Percentiles rank a stretch among this genome's conserved stretches.
phyloP scores from a whole-genome alignment of 2,113 vertebrate genomes.

The Haemorhous mexicanus region DNA sequence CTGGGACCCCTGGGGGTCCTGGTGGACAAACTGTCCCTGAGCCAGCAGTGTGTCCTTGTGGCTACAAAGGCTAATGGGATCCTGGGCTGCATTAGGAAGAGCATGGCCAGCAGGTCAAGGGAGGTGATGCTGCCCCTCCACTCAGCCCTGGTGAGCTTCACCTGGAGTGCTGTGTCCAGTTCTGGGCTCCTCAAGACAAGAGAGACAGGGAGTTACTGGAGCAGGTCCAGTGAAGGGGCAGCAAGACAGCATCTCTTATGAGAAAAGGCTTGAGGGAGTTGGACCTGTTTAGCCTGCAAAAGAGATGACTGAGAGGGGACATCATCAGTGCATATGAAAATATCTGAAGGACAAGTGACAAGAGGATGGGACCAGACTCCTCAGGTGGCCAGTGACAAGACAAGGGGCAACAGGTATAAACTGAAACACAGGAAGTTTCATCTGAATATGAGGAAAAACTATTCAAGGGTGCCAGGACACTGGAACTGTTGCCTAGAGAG shows the following conservation, averaged over 20 bases:
- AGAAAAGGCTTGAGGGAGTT: background rate
- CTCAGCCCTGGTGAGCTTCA: background rate
- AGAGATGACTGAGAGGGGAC: background rate
- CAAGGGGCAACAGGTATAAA: background rate
- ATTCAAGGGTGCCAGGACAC: accelerated
- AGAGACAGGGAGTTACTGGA: background rate
- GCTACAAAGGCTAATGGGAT: background rate
- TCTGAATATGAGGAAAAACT: background rate
- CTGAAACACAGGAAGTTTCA: background rate
- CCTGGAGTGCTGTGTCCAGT: background rate
- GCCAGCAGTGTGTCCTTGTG: background rate
- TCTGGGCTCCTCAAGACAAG: background rate
- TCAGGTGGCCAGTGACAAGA: background rate
- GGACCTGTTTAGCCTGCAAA: background rate
- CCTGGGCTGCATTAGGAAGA: background rate
- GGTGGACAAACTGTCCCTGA: background rate
- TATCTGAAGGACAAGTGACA: background rate
- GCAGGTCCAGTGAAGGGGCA: background rate
- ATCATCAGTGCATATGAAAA: background rate
- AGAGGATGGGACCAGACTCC: background rate
- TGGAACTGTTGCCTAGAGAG: background rate
- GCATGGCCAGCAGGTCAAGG: accelerated
- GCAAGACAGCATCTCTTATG: background rate
- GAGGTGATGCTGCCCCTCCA: background rate
- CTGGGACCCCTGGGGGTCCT: background rate